Percentiles rank a stretch among this genome's conserved stretches.
Conservation (phyloP, 2,888 invertebrate species). For the Eugnorisma glareosa region DNA sequence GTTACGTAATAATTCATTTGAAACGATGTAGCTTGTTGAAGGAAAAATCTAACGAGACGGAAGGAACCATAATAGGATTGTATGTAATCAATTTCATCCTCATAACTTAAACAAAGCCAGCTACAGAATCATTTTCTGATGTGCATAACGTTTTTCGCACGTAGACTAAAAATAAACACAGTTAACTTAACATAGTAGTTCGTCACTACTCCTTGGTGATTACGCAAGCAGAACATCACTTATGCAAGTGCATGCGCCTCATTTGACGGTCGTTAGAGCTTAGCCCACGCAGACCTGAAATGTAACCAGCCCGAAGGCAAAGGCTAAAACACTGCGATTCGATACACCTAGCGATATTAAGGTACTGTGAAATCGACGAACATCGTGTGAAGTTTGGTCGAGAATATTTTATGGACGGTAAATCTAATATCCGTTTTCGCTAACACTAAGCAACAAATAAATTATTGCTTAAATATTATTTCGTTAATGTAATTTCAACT, state of each 20-base stretch:
- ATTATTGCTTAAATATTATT: neutral
- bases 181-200: conserved; percentile 9
- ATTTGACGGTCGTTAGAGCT: conserved; percentile 86
- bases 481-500: neutral
- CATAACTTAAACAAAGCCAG: neutral
- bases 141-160: conserved; percentile 1
- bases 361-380: conserved; percentile 50
- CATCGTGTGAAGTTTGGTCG: conserved; percentile 33
- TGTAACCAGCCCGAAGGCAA: conserved; percentile 49
- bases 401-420: neutral
- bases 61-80: conserved; percentile 2
- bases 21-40: neutral
- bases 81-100: neutral
- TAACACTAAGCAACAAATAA: neutral
- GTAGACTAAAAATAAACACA: conserved; percentile 28
- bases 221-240: conserved; percentile 86
- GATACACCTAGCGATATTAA: conserved; percentile 50
- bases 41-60: neutral
- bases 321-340: conserved; percentile 53
- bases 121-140: conserved; percentile 10
- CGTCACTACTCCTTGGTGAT: conserved; percentile 70
- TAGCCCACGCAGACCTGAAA: conserved; percentile 56
- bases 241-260: conserved; percentile 87
- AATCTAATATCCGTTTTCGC: neutral
- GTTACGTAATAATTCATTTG: neutral